These are phyloP conservation scores for Liodrosophila aerea DNA, from an alignment of 2,888 invertebrate genomes.

Conservation along the genomic window DNA sequence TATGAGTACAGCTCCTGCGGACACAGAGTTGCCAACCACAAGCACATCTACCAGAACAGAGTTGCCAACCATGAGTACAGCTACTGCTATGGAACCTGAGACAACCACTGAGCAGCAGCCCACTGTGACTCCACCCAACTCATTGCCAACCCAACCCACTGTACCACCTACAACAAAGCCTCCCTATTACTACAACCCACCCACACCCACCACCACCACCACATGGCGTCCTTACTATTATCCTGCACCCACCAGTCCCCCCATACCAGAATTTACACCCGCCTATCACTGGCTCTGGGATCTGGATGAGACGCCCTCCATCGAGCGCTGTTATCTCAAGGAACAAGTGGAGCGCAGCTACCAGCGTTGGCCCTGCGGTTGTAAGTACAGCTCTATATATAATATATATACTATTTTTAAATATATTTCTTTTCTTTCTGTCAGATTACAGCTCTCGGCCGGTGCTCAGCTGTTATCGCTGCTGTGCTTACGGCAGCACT, in stretches of 20 bases:
- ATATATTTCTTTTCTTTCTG: background rate
- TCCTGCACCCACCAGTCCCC: constrained; percentile 17
- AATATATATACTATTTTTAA: background rate
- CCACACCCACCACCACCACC: background rate
- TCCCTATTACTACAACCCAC: background rate
- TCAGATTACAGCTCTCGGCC: constrained; percentile 48
- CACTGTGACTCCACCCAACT: constrained; percentile 2
- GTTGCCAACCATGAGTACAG: constrained; percentile 6
- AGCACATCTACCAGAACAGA: constrained; percentile 7
- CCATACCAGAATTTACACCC: constrained; percentile 4
- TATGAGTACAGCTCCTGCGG: background rate
- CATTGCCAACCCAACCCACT: constrained; percentile 5
- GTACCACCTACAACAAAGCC: constrained; percentile 4
- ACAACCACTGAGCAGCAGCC: constrained; percentile 11
- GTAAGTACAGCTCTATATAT: constrained; percentile 44
- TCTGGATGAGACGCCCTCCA: background rate
- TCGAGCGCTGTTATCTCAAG: constrained; percentile 59
- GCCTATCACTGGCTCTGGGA: constrained; percentile 31
- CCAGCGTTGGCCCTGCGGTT: constrained; percentile 39
- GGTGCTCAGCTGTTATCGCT: constrained; percentile 63
- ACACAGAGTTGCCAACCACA: constrained; percentile 16
- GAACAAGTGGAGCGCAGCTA: constrained; percentile 47
- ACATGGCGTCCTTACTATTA: background rate
- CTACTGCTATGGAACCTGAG: background rate
- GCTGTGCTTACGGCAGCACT: constrained; percentile 53